Evolutionary conservation across 1,140 invertebrate genomes (phyloP).

Genomic region (Zophobas morio): DNA sequence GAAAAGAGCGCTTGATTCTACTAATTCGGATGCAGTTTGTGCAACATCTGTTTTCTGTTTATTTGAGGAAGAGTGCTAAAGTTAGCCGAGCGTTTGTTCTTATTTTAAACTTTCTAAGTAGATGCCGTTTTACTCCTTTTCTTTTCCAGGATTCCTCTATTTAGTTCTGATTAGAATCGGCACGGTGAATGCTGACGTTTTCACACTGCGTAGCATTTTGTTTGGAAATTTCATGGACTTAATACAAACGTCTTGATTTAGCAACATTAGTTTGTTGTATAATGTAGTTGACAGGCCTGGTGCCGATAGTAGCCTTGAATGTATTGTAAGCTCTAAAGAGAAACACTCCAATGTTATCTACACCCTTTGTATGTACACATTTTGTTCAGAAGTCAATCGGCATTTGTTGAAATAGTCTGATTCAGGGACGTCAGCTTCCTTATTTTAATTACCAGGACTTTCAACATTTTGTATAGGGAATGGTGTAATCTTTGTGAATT

Average conservation of each 20-base stretch:
- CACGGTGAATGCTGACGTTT: constrained; percentile 22
- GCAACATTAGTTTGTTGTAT: constrained; percentile 39
- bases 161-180: constrained; percentile 22
- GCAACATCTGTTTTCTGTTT: background rate
- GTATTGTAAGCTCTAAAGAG: constrained; percentile 45
- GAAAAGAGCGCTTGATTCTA: background rate
- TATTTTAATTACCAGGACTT: constrained; percentile 25
- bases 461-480: background rate
- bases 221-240: constrained; percentile 30
- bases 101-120: background rate
- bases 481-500: background rate
- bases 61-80: background rate
- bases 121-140: background rate
- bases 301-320: constrained; percentile 42
- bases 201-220: constrained; percentile 33
- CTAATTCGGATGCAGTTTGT: background rate
- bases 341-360: constrained; percentile 45
- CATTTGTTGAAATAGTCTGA: constrained; percentile 18
- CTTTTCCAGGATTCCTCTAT: constrained; percentile 4
- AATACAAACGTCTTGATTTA: constrained; percentile 41
- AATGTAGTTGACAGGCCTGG: constrained; percentile 38
- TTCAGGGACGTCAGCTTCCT: constrained; percentile 18
- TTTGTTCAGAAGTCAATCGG: constrained; percentile 40
- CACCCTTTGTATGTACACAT: constrained; percentile 42
- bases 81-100: background rate